Conservation (phyloP, 1,140 invertebrate species). For the Oncopeltus fasciatus region DNA sequence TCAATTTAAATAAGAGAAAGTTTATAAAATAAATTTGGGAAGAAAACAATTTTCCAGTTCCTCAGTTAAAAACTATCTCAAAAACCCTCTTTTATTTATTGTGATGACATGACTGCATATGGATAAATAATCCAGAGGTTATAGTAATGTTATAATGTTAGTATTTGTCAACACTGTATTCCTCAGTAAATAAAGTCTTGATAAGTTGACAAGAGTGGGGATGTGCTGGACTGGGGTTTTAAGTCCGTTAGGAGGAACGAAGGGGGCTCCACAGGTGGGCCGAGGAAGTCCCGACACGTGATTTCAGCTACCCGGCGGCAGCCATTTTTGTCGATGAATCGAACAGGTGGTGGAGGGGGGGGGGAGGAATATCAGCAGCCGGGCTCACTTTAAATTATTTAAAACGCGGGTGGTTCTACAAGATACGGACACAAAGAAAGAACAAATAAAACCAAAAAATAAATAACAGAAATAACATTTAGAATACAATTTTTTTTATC, state of each 20-base stretch:
- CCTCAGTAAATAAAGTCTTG: neutral
- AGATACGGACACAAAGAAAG: too few relatives aligned
- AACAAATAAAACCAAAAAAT: too few relatives aligned
- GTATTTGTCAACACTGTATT: neutral
- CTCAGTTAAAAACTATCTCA: too few relatives aligned
- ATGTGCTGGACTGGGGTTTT: neutral
- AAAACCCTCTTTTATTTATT: too few relatives aligned
- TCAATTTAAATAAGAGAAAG: too few relatives aligned
- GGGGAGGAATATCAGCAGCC: neutral
- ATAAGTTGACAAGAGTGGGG: neutral
- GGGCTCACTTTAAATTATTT: neutral
- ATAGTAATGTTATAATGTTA: neutral
- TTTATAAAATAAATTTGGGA: too few relatives aligned
- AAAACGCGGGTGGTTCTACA: neutral
- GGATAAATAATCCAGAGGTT: neutral
- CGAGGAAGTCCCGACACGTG: neutral
- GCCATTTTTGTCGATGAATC: neutral
- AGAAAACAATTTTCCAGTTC: too few relatives aligned
- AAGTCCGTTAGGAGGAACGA: neutral
- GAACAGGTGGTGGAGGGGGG: neutral
- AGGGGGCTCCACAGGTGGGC: neutral
- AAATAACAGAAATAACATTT: too few relatives aligned
- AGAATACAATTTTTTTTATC: neutral
- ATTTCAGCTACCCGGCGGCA: neutral
- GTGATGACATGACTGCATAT: neutral